Percentiles rank a stretch among this genome's conserved stretches.
phyloP scores from a whole-genome alignment of 2,797 vertebrate species.

The Etheostoma nigrum region DNA sequence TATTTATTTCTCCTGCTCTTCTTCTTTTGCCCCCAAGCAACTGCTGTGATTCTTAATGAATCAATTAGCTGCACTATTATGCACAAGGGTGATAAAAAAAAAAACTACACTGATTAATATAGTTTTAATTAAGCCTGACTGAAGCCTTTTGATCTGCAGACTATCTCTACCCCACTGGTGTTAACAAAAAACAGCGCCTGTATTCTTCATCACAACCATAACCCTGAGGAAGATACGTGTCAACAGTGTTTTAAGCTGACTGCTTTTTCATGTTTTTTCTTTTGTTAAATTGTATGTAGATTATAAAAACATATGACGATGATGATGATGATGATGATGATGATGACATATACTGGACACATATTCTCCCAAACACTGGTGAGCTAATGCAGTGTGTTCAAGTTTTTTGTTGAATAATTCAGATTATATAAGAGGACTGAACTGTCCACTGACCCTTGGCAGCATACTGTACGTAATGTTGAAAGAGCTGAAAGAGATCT shows the following conservation, averaged over 20 bases:
- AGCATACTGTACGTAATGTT: slow-evolving; percentile 23
- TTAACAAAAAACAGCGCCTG: slow-evolving; percentile 35
- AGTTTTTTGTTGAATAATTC: slow-evolving; percentile 60
- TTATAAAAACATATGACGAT: slow-evolving; percentile 26
- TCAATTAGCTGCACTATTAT: slow-evolving; percentile 56
- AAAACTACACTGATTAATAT: slow-evolving; percentile 36
- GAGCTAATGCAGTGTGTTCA: slow-evolving; percentile 18
- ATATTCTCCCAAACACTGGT: background rate
- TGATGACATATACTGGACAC: slow-evolving; percentile 12
- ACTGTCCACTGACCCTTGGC: slow-evolving; percentile 34
- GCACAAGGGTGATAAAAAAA: slow-evolving; percentile 32
- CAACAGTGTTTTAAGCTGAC: slow-evolving; percentile 45
- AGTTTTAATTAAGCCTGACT: slow-evolving; percentile 55
- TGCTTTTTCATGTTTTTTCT: slow-evolving; percentile 21
- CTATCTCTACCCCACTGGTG: slow-evolving; percentile 30
- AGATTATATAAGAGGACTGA: slow-evolving; percentile 48
- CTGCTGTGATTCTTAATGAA: slow-evolving; percentile 54
- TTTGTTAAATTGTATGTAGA: slow-evolving; percentile 21
- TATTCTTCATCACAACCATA: slow-evolving; percentile 31
- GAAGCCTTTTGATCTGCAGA: slow-evolving; percentile 49
- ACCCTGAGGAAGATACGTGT: slow-evolving; percentile 37
- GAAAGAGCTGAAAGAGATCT: slow-evolving; percentile 41
- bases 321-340: slow-evolving; percentile 14
- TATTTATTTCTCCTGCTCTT: slow-evolving; percentile 3
- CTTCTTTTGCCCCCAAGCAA: background rate